These are phyloP conservation scores for Capitulum mitella DNA, from an alignment of 2,888 invertebrate genomes.

Conservation along the genomic window DNA sequence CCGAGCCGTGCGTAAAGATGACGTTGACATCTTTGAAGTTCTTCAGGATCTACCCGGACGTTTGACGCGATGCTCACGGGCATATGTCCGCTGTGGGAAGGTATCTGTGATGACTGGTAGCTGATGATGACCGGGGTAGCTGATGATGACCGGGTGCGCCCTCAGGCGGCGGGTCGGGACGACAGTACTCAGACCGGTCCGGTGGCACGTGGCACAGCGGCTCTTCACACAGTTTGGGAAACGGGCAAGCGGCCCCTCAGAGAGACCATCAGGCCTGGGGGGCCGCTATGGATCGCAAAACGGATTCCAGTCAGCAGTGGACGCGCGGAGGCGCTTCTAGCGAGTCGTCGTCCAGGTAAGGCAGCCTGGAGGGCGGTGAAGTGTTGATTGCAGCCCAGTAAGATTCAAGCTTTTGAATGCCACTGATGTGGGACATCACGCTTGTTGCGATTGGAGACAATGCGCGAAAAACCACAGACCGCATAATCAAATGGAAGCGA, in stretches of 20 bases:
- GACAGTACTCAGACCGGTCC: not conserved
- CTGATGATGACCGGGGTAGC: too few relatives aligned
- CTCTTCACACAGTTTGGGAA: not conserved
- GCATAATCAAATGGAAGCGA: not conserved
- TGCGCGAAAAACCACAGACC: too few relatives aligned
- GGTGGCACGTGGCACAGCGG: conserved; percentile 17
- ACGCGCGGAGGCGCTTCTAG: not conserved
- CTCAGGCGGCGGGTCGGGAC: not conserved
- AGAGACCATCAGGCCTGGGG: conserved; percentile 6
- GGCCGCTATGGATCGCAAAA: not conserved
- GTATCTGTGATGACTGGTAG: too few relatives aligned
- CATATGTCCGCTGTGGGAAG: too few relatives aligned
- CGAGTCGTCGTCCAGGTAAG: not conserved
- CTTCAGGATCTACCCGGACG: too few relatives aligned
- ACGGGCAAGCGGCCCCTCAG: conserved; percentile 6
- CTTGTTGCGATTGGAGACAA: too few relatives aligned
- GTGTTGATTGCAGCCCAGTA: too few relatives aligned
- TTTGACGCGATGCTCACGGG: too few relatives aligned
- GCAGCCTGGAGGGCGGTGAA: not conserved
- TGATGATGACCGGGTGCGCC: too few relatives aligned
- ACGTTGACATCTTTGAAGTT: too few relatives aligned
- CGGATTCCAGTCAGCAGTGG: conserved; percentile 4
- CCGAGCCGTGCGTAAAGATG: too few relatives aligned
- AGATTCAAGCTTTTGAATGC: not conserved
- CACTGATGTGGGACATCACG: too few relatives aligned